phyloP scores from a whole-genome alignment of 2,888 invertebrate genomes.

The Cheilosia soror region DNA sequence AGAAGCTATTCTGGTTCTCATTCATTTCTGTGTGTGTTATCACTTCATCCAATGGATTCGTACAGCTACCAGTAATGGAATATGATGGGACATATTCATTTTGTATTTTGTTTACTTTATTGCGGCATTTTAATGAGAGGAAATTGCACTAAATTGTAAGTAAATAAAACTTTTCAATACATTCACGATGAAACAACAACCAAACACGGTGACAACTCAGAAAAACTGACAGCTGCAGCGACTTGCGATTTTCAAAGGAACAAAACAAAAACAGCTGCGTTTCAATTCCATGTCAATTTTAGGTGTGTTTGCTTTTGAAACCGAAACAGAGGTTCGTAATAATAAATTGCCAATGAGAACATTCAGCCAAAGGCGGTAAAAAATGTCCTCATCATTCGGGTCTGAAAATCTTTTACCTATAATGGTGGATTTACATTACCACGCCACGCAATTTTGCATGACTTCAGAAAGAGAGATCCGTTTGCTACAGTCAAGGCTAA shows the following conservation, averaged over 20 bases:
- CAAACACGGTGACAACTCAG: slow-evolving; percentile 38
- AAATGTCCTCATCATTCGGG: too few species aligned
- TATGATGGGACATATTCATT: slow-evolving; percentile 33
- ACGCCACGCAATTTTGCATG: too few species aligned
- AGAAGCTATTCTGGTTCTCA: slow-evolving; percentile 79
- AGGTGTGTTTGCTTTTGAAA: neutral
- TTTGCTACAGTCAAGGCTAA: too few species aligned
- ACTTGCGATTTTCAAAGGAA: slow-evolving; percentile 12
- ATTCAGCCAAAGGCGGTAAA: too few species aligned
- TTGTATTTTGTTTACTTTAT: neutral
- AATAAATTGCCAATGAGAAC: too few species aligned
- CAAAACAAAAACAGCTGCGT: slow-evolving; percentile 63
- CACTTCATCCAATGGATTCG: slow-evolving; percentile 33
- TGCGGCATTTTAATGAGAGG: slow-evolving; percentile 14
- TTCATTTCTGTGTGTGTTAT: slow-evolving; percentile 58
- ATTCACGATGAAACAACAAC: slow-evolving; percentile 37
- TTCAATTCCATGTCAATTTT: neutral
- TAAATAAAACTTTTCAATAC: slow-evolving; percentile 12
- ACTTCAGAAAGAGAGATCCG: too few species aligned
- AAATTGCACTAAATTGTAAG: neutral
- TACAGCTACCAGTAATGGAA: neutral
- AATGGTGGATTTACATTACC: too few species aligned
- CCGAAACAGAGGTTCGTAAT: neutral
- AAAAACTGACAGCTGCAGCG: slow-evolving; percentile 35
- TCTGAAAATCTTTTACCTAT: too few species aligned